Percentiles rank a stretch among this genome's conserved stretches.
phyloP scores from a whole-genome alignment of 2,797 vertebrate species.

The Mormyrus proboscirostris region DNA sequence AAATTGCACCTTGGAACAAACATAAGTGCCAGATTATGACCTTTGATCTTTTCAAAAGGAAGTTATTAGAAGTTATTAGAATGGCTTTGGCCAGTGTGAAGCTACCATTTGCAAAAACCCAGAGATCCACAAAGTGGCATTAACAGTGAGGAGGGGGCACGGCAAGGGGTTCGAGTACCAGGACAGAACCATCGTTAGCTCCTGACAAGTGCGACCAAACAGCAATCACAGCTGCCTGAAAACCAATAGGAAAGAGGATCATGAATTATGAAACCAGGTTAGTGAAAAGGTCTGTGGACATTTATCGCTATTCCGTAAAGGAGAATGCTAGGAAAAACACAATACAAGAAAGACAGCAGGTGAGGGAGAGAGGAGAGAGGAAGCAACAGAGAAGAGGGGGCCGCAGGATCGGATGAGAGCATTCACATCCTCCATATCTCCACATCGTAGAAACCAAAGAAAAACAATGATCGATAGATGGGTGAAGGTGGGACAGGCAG shows the following conservation, averaged over 20 bases:
- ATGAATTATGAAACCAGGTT: neutral
- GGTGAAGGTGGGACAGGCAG: slow-evolving; percentile 23
- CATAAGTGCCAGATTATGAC: neutral
- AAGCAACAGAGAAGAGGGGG: neutral
- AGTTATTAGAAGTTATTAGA: neutral
- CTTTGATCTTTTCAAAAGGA: slow-evolving; percentile 1
- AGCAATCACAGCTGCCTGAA: neutral
- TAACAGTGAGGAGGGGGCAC: neutral
- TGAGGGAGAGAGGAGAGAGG: slow-evolving; percentile 19
- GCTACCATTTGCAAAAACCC: neutral
- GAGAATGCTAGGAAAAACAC: neutral
- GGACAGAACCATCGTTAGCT: neutral
- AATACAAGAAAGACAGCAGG: slow-evolving; percentile 13
- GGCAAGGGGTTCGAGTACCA: neutral
- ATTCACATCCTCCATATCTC: slow-evolving; percentile 33
- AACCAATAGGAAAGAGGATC: neutral
- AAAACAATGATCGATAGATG: slow-evolving; percentile 43
- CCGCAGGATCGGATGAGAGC: neutral
- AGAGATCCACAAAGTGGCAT: neutral
- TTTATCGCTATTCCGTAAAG: neutral
- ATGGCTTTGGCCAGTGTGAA: neutral
- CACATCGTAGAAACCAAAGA: slow-evolving; percentile 46
- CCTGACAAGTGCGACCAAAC: neutral
- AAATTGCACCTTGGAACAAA: neutral
- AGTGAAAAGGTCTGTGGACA: neutral